Base-by-base conservation (phyloP, 2,888 invertebrate genomes). In the Amphipoea oculea region DNA sequence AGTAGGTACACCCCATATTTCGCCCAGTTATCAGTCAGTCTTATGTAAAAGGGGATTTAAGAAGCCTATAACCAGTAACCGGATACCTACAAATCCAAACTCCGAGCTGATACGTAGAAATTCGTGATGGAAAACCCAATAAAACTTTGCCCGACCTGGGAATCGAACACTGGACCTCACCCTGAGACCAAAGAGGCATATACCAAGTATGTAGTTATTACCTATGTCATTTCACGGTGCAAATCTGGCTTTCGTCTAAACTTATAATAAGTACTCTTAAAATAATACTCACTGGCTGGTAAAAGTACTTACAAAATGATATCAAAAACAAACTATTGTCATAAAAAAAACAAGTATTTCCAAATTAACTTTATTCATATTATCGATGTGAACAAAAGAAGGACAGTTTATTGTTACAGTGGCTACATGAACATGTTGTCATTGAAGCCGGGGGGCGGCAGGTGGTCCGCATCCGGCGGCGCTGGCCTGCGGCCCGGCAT, bases 341-440 rank as follows among this genome's bases (percentile, higher is more conserved):
- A 17, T 45, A 75, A 68, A 40, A 40, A 51, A 78, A 42, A 3
- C 3, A 17, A 67, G 7, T 45, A 86, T 66, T 73, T 73, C 54
- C 71, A 82, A 82, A 87, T 81, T 75, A 72, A 81, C 82, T 90
- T 90, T 90, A 90, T 86, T 88, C 79, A 78, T 82, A 83, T 71
- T 86, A 84, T 68, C 86, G 67, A 85, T 81, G 82, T 83, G 83
- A 76, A 85, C 76, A 87, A 81, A 66, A 68, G 60, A 83, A 67
- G 29, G 57, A 81, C 73, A 76, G 68, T 75, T 79, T 45, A 82
- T 72, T 77, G 72, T 78, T 57, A 76, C 62, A 68, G 73, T 36
- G 70, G 83, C 90, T 97, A 98, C 98, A 98, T 98, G 93, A 98
- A 98, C 98, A 98, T 98, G 92, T 98, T 97, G 91, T 98, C 98